phyloP scores from a whole-genome alignment of 1,140 invertebrate species.

The Phenacoccus solenopsis region DNA sequence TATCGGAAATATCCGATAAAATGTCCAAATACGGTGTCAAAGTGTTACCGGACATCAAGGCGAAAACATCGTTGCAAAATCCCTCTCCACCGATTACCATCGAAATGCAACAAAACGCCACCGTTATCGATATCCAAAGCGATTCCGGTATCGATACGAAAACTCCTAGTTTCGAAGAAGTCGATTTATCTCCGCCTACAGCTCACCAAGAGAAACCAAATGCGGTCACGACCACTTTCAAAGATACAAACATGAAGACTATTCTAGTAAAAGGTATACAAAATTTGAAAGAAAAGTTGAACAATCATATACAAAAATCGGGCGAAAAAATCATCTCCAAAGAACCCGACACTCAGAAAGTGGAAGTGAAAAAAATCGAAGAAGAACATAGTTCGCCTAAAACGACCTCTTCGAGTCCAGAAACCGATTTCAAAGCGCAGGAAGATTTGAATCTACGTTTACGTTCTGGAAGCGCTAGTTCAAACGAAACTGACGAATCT shows the following conservation, averaged over 20 bases:
- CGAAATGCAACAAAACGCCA: slow-evolving; percentile 3
- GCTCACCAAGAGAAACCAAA: slow-evolving; percentile 12
- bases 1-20: slow-evolving; percentile 24
- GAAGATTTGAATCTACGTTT: slow-evolving; percentile 11
- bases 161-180: slow-evolving; percentile 21
- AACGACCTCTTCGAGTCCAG: background rate
- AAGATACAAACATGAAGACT: slow-evolving; percentile 27
- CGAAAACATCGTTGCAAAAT: slow-evolving; percentile 26
- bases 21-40: slow-evolving; percentile 54
- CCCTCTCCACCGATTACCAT: background rate
- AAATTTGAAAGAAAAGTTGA: slow-evolving; percentile 32
- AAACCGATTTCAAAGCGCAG: background rate
- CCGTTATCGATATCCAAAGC: background rate
- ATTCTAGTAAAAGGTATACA: slow-evolving; percentile 29
- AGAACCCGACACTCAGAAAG: background rate
- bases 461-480: slow-evolving; percentile 6
- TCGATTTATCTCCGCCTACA: slow-evolving; percentile 12
- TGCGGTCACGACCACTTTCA: slow-evolving; percentile 23
- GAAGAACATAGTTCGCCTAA: background rate
- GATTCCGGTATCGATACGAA: slow-evolving; percentile 18
- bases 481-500: slow-evolving; percentile 30
- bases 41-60: slow-evolving; percentile 37
- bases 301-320: slow-evolving; percentile 24
- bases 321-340: background rate
- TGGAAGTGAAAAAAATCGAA: background rate